Conservation (phyloP, 2,888 invertebrate genomes). For the Lymantria monacha region DNA sequence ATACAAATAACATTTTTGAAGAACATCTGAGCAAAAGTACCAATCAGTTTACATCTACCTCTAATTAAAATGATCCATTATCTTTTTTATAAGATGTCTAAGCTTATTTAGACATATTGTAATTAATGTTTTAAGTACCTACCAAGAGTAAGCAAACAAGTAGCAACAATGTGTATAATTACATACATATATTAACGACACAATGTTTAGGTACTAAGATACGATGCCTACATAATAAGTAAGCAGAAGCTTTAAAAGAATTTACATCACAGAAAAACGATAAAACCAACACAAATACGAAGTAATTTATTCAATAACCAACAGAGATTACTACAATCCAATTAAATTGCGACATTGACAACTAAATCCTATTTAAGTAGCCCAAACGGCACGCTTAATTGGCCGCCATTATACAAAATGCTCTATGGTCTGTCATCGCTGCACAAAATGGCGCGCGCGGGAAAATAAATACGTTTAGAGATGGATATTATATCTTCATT, state of each 20-base stretch:
- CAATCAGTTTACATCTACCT: too few relatives aligned
- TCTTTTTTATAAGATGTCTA: too few relatives aligned
- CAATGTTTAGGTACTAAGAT: neutral
- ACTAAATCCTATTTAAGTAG: conserved; percentile 75
- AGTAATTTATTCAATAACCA: conserved; percentile 47
- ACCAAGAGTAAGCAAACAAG: too few relatives aligned
- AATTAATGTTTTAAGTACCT: too few relatives aligned
- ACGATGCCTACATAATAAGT: conserved; percentile 2
- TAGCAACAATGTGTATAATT: neutral
- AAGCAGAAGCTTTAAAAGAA: conserved; percentile 1
- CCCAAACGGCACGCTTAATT: conserved; percentile 67
- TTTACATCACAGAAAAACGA: conserved; percentile 26
- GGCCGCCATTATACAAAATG: conserved; percentile 71
- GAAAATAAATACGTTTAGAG: conserved; percentile 72
- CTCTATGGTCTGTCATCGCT: conserved; percentile 70
- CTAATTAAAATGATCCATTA: too few relatives aligned
- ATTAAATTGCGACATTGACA: conserved; percentile 75
- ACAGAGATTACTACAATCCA: conserved; percentile 72
- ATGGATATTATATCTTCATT: conserved; percentile 82
- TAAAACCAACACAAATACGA: conserved; percentile 15
- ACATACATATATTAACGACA: neutral
- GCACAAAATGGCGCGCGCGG: conserved; percentile 69
- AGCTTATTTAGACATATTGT: too few relatives aligned
- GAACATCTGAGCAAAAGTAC: too few relatives aligned
- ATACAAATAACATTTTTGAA: too few relatives aligned